These are phyloP conservation scores for Phalanger gymnotis DNA, from an alignment of 2,797 vertebrate genomes.

Conservation along the genomic window DNA sequence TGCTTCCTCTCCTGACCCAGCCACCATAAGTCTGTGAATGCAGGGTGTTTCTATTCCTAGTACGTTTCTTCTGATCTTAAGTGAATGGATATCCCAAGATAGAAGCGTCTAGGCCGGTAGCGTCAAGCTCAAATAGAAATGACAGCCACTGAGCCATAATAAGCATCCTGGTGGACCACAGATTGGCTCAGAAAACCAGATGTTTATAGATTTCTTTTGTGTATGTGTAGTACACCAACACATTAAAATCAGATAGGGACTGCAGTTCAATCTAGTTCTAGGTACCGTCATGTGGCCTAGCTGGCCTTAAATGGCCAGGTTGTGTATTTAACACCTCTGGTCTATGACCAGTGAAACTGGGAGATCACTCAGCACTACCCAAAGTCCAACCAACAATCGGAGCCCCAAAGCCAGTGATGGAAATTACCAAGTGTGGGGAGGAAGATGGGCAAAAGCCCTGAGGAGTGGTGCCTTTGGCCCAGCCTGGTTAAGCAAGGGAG, in stretches of 20 bases:
- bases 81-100: background rate
- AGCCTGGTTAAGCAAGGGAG: background rate
- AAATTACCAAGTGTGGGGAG: background rate
- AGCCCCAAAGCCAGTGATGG: background rate
- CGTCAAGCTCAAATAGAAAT: background rate
- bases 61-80: background rate
- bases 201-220: background rate
- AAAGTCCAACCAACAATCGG: background rate
- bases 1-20: background rate
- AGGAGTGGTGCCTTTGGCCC: background rate
- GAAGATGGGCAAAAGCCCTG: background rate
- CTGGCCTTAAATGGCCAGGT: background rate
- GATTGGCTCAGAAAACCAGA: background rate
- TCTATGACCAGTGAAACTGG: background rate
- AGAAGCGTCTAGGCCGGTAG: background rate
- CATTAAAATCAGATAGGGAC: background rate
- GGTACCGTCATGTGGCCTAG: background rate
- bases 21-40: no score
- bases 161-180: background rate
- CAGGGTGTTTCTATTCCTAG: background rate
- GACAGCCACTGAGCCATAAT: background rate
- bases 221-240: background rate
- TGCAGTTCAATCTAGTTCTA: background rate
- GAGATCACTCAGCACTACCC: background rate
- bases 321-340: background rate